Conservation (phyloP, 2,888 invertebrate genomes). For the Laothoe populi region DNA sequence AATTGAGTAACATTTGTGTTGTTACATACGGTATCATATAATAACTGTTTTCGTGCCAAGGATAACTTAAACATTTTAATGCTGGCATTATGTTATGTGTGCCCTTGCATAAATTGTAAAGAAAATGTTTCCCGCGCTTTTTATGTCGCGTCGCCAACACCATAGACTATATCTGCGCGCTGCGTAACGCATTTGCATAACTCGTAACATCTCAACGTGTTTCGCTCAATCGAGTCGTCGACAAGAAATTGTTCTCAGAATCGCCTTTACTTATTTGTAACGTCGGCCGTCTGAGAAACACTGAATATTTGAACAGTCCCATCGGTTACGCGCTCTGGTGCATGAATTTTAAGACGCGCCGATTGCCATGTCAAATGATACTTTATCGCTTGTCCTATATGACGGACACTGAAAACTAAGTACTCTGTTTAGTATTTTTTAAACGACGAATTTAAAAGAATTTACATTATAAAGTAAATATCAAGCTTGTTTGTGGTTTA, state of each 20-base stretch:
- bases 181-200: conserved; percentile 55
- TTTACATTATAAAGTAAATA: no score
- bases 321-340: conserved; percentile 39
- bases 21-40: neutral
- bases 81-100: neutral
- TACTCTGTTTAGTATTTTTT: neutral
- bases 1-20: conserved; percentile 5
- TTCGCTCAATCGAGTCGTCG: conserved; percentile 57
- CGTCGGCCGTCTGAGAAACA: conserved; percentile 59
- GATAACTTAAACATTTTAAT: neutral
- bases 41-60: neutral
- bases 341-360: conserved; percentile 35
- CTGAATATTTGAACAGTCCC: conserved; percentile 64
- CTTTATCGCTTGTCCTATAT: conserved; percentile 16
- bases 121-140: conserved; percentile 28
- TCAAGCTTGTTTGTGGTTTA: no score
- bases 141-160: conserved; percentile 2
- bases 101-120: conserved; percentile 3
- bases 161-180: conserved; percentile 28
- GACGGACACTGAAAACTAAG: neutral
- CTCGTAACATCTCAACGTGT: conserved; percentile 45
- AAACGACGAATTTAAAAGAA: no score
- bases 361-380: conserved; percentile 31
- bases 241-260: conserved; percentile 71
- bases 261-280: conserved; percentile 60